Conservation (phyloP, 2,113 vertebrate genomes). For the Corythornis vintsioides region DNA sequence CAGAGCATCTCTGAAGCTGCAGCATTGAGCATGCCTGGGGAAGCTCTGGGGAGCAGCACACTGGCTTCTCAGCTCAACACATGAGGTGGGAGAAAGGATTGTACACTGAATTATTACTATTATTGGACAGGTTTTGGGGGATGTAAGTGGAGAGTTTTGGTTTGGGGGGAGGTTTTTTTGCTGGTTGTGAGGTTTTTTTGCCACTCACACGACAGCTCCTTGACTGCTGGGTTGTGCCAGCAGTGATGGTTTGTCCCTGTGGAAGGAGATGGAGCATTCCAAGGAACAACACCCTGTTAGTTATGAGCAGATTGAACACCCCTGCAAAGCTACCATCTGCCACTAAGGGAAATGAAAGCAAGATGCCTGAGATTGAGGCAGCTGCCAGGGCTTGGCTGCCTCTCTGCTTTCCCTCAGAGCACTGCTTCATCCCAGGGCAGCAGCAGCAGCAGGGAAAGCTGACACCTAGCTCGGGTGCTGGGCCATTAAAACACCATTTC, state of each 20-base stretch:
- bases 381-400: not conserved
- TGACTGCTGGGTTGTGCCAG: not conserved
- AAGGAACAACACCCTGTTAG: not conserved
- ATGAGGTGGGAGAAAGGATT: not conserved
- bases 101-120: not conserved
- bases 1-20: not conserved
- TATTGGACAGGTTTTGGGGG: not conserved
- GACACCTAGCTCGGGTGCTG: not conserved
- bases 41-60: not conserved
- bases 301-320: slow-evolving; percentile 43
- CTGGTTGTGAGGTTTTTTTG: not conserved
- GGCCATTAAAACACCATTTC: not conserved
- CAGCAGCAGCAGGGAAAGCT: not conserved
- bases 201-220: not conserved
- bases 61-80: not conserved
- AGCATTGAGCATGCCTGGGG: not conserved
- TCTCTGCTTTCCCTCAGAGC: not conserved
- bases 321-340: slow-evolving; percentile 61
- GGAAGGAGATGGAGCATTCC: not conserved
- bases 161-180: not conserved
- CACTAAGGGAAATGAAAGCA: not conserved
- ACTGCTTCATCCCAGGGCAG: not conserved
- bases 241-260: not conserved
- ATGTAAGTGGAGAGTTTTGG: not conserved
- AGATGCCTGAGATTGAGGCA: not conserved